Evolutionary conservation across 2,888 invertebrate species (phyloP).

Genomic region (Torymus texanus): DNA sequence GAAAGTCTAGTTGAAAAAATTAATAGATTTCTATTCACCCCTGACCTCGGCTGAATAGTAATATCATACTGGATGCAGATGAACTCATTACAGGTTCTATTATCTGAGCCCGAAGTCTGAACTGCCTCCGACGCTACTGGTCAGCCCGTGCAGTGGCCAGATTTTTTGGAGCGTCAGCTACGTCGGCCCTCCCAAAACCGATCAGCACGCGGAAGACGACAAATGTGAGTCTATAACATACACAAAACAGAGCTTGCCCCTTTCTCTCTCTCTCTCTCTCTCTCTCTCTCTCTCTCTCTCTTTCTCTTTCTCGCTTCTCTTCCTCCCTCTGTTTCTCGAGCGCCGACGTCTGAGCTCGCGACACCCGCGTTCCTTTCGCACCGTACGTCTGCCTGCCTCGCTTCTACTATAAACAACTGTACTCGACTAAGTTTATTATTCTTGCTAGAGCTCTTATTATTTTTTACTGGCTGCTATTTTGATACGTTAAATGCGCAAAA

Average conservation of each 20-base stretch:
- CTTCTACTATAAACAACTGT: conserved; percentile 19
- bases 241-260: conserved; percentile 4
- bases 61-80: conserved; percentile 73
- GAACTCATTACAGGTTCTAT: conserved; percentile 73
- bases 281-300: too few relatives aligned
- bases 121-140: conserved; percentile 71
- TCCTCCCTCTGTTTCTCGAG: neutral
- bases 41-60: conserved; percentile 65
- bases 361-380: conserved; percentile 19
- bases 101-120: conserved; percentile 72
- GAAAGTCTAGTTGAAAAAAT: neutral
- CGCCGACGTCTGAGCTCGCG: conserved; percentile 21
- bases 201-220: conserved; percentile 67
- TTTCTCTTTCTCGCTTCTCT: too few relatives aligned
- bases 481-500: neutral
- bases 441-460: neutral
- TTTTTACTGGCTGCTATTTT: neutral
- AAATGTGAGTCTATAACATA: conserved; percentile 42
- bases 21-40: conserved; percentile 56
- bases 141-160: conserved; percentile 73
- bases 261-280: too few relatives aligned
- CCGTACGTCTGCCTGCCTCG: neutral
- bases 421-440: conserved; percentile 15
- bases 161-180: conserved; percentile 73
- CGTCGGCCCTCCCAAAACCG: conserved; percentile 70